Evolutionary conservation across 2,888 invertebrate species (phyloP).

Genomic region (Leucoma salicis): DNA sequence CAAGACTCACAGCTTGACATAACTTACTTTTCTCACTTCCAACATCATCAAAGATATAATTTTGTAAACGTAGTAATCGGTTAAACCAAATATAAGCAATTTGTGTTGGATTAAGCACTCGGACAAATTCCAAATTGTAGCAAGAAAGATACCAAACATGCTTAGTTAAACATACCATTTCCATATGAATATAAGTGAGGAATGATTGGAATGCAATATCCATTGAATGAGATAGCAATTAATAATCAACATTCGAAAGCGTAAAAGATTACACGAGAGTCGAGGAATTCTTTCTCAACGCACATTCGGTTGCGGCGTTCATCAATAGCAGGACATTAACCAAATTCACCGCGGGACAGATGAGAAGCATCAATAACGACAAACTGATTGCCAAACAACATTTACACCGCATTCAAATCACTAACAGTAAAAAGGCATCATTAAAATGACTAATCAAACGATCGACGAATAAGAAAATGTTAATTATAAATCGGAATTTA

Average conservation of each 20-base stretch:
- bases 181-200: conserved; percentile 52
- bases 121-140: conserved; percentile 27
- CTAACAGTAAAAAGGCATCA: conserved; percentile 71
- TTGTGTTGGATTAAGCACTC: conserved; percentile 28
- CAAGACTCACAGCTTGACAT: too few relatives aligned
- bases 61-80: conserved; percentile 4
- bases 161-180: conserved; percentile 44
- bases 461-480: conserved; percentile 72
- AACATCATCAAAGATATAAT: conserved; percentile 20
- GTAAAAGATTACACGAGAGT: conserved; percentile 72
- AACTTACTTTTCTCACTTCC: too few relatives aligned
- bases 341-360: conserved; percentile 48
- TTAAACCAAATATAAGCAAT: background rate
- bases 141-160: conserved; percentile 19
- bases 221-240: conserved; percentile 70
- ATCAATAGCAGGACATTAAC: conserved; percentile 54
- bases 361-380: conserved; percentile 59
- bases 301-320: conserved; percentile 37
- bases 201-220: conserved; percentile 64
- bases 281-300: conserved; percentile 61
- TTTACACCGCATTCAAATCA: conserved; percentile 68
- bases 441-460: conserved; percentile 75
- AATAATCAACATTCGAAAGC: conserved; percentile 75
- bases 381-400: conserved; percentile 60
- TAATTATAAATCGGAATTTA: conserved; percentile 71